A percentile compares a stretch with the other conserved stretches of the same genome.
These are phyloP conservation scores for Leucoma salicis DNA, from an alignment of 2,888 invertebrate species.

Conservation along the genomic window DNA sequence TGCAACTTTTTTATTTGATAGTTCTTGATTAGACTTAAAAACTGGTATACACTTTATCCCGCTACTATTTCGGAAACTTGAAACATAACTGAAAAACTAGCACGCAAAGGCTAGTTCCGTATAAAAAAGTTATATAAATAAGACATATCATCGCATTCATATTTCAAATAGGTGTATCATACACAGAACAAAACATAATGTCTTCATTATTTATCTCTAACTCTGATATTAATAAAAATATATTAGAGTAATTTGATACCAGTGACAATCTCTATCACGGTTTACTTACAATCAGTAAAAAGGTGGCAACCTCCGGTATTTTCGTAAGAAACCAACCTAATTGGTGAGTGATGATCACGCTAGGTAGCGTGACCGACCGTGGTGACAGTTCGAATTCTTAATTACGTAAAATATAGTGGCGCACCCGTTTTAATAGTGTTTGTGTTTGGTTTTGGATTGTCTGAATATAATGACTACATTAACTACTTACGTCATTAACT, in stretches of 20 bases:
- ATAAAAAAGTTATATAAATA: too few relatives aligned
- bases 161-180: constrained; percentile 2
- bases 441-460: constrained; percentile 29
- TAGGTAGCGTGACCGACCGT: constrained; percentile 52
- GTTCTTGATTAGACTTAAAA: too few relatives aligned
- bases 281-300: constrained; percentile 23
- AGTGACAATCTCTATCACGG: constrained; percentile 23
- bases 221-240: constrained; percentile 22
- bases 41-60: too few relatives aligned
- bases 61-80: too few relatives aligned
- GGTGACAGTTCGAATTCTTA: constrained; percentile 63
- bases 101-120: too few relatives aligned
- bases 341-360: constrained; percentile 56
- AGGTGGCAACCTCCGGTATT: constrained; percentile 24
- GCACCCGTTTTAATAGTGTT: constrained; percentile 36
- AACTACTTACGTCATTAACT: constrained; percentile 10
- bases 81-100: too few relatives aligned
- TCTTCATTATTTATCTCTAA: constrained; percentile 20
- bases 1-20: too few relatives aligned
- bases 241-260: constrained; percentile 27
- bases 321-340: constrained; percentile 52
- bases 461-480: constrained; percentile 18
- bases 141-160: background rate
- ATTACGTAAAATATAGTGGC: constrained; percentile 55
- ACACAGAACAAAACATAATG: constrained; percentile 10